Conservation (phyloP, 2,888 invertebrate species). For the Drosophila ustulata region DNA sequence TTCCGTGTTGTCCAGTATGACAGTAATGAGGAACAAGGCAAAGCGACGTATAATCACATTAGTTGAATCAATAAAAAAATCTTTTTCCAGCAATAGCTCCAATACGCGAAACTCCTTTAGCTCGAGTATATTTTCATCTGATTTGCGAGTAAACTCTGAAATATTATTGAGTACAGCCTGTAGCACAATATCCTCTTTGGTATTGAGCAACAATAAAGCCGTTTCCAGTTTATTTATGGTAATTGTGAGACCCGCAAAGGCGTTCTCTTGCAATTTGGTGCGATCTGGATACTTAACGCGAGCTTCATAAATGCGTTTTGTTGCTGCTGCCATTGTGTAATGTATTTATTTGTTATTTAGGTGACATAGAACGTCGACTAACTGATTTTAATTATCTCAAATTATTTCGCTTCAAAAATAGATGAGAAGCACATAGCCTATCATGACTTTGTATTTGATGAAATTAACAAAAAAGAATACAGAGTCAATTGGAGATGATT, state of each 20-base stretch:
- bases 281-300: conserved; percentile 70
- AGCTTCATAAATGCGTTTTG: conserved; percentile 65
- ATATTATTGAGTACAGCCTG: conserved; percentile 70
- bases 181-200: conserved; percentile 74
- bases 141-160: conserved; percentile 69
- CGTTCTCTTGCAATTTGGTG: conserved; percentile 54
- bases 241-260: conserved; percentile 62
- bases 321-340: conserved; percentile 37
- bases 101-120: conserved; percentile 65
- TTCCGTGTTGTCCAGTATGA: conserved; percentile 66
- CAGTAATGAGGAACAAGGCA: conserved; percentile 67
- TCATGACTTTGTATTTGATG: background rate
- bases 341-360: conserved; percentile 5
- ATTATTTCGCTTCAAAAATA: background rate
- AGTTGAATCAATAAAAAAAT: conserved; percentile 57
- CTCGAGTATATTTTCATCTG: conserved; percentile 64
- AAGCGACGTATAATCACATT: conserved; percentile 72
- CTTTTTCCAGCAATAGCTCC: conserved; percentile 62
- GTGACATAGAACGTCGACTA: conserved; percentile 26
- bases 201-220: conserved; percentile 67
- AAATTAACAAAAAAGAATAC: no score
- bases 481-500: no score
- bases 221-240: conserved; percentile 64
- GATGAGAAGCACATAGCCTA: conserved; percentile 11
- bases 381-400: background rate